Conservation (phyloP, 2,888 invertebrate genomes). For the Cosmia pyralina region DNA sequence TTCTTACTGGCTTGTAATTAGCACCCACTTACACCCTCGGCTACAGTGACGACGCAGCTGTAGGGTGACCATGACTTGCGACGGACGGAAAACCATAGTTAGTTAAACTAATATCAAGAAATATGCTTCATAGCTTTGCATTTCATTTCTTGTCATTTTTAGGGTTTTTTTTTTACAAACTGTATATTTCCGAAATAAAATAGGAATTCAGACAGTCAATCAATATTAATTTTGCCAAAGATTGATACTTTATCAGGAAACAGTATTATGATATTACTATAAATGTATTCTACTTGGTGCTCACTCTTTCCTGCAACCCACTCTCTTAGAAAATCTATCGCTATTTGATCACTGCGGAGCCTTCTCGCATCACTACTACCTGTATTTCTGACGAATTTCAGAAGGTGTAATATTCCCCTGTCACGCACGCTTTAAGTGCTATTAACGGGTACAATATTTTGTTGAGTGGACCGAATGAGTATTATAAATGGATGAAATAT, state of each 20-base stretch:
- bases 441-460: slow-evolving; percentile 55
- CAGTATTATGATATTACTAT: not conserved
- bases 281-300: not conserved
- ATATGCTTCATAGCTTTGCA: not conserved
- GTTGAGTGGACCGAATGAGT: slow-evolving; percentile 43
- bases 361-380: not conserved
- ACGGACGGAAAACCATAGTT: not conserved
- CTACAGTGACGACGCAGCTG: slow-evolving; percentile 55
- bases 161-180: not conserved
- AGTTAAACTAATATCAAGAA: not conserved
- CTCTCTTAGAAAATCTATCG: not conserved
- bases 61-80: slow-evolving; percentile 46
- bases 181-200: not conserved
- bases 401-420: slow-evolving; percentile 36
- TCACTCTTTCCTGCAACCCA: not conserved
- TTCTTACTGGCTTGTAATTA: slow-evolving; percentile 61
- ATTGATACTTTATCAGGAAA: not conserved
- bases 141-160: not conserved
- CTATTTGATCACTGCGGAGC: not conserved
- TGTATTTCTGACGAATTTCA: not conserved
- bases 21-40: slow-evolving; percentile 49
- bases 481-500: slow-evolving; percentile 50
- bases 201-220: not conserved
- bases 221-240: not conserved
- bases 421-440: slow-evolving; percentile 61